Conservation (phyloP, 2,113 vertebrate species). For the Asarcornis scutulata region DNA sequence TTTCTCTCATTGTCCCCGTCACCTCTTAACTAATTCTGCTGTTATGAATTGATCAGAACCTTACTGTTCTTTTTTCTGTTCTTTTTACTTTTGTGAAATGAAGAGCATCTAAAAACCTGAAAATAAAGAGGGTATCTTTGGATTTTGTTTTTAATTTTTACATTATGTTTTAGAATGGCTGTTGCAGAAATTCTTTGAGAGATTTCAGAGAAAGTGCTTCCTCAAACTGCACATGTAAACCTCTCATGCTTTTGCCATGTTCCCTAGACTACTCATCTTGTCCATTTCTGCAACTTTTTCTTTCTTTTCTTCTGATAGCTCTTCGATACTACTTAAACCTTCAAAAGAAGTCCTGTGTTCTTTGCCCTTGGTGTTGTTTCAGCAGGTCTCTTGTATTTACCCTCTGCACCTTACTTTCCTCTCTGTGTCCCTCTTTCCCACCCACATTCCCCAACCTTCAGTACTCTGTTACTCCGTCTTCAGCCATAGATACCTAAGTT, state of each 20-base stretch:
- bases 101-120: background rate
- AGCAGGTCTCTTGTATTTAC: background rate
- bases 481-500: background rate
- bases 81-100: background rate
- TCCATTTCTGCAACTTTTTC: background rate
- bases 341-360: background rate
- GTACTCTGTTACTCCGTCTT: background rate
- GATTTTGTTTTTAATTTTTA: background rate
- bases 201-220: background rate
- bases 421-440: too few relatives aligned
- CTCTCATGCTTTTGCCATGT: background rate
- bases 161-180: background rate
- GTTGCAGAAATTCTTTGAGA: background rate
- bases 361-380: background rate
- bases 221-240: background rate
- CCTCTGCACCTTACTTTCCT: background rate
- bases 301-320: background rate
- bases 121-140: background rate
- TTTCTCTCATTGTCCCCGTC: background rate
- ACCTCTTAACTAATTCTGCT: background rate
- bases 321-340: background rate
- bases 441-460: background rate
- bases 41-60: background rate
- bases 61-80: background rate
- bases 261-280: background rate